Conservation (phyloP, 2,113 vertebrate genomes). For the Thalassarche chlororhynchos region DNA sequence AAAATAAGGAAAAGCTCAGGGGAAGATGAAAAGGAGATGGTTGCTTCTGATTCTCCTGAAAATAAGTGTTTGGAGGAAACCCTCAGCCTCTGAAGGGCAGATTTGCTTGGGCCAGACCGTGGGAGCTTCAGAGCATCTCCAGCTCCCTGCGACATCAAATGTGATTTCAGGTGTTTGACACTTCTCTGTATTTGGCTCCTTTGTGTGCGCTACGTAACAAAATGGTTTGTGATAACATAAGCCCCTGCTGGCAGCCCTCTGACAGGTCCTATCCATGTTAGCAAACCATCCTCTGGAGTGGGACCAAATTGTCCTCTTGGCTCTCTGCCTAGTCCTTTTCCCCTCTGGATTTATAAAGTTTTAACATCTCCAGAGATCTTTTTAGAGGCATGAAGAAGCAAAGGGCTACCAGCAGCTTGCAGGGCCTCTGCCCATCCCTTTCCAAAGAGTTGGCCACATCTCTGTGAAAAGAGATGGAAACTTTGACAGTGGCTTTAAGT, state of each 20-base stretch:
- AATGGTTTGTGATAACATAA: background rate
- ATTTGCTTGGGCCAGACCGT: background rate
- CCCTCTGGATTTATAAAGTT: background rate
- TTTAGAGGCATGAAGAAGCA: background rate
- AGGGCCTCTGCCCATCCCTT: background rate
- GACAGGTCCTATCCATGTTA: background rate
- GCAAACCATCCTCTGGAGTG: background rate
- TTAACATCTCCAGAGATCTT: background rate
- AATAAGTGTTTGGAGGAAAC: background rate
- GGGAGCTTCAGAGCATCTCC: background rate
- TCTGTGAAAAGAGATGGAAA: background rate
- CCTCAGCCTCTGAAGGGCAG: background rate
- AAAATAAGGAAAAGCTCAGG: background rate
- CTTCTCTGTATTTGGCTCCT: background rate
- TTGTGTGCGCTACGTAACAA: background rate
- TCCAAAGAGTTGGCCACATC: background rate
- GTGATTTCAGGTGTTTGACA: background rate
- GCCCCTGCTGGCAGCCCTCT: background rate
- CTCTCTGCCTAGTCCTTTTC: background rate
- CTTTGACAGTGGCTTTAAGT: background rate
- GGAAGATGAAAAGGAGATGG: background rate
- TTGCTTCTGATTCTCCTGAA: background rate
- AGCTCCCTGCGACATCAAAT: background rate
- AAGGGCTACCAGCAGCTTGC: background rate
- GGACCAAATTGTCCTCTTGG: background rate